Base-by-base conservation (phyloP, 2,888 invertebrate genomes). In the Pammene aurita region DNA sequence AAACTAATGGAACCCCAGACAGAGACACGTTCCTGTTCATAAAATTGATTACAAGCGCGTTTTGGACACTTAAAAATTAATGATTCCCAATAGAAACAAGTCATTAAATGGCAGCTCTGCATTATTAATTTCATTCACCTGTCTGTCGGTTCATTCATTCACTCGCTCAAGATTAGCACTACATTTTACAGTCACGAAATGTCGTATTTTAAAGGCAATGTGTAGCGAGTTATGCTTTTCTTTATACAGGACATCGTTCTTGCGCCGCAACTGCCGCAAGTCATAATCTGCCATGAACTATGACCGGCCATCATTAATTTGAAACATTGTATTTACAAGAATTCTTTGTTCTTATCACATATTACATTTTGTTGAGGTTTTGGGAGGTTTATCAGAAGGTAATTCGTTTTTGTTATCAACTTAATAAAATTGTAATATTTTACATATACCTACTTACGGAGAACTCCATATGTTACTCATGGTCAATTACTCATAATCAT, bases 91-190 rank as follows among this genome's bases (percentile, higher is more conserved):
- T 67, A 42, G 60, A 61, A 55, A 46, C 44, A 55, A 61, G 38
- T 38, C 16, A 26, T 60, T 55, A 63, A 69, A 72, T 73, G 77
- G 75, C 77, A 80, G 61, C 76, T 74, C 78, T 78, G 74, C 72
- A 65, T 66, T 42, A 70, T 70, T 52, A 61, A 72, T 76, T 77
- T 77, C 75, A 80, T 79, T 79, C 76, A 76, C 70, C 76, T 80
- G 79, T 75, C 79, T 72, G 67, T 62, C 50, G 70, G 74, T 76
- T 75, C 76, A 78, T 79, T 80, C 78, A 78, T 81, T 71, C 70
- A 72, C 1, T 26, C 71, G 73, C 55, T 57, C 48, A 52, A 75
- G 73, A 73, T 71, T 54, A 67, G 64, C 44, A 18, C 52, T 52
- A 54, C 46, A 64, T 64, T 67, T 16, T 48, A 10, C 38, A 18